Conservation (phyloP, 2,113 vertebrate genomes). For the Anolis sagrei region DNA sequence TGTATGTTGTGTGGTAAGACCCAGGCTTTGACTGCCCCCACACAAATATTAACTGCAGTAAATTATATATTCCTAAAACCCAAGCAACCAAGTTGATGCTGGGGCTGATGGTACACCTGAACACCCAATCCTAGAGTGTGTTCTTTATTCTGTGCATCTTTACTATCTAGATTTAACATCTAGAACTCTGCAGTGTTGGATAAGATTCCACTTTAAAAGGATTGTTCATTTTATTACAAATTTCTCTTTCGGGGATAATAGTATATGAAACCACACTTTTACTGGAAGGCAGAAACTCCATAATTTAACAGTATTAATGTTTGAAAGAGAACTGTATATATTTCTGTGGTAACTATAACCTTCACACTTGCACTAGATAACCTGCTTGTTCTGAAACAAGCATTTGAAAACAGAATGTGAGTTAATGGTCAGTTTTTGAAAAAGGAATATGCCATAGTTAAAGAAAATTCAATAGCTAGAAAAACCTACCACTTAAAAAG, state of each 20-base stretch:
- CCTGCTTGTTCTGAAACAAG: too few species aligned
- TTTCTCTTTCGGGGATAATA: neutral
- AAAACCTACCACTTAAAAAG: too few species aligned
- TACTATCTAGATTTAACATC: neutral
- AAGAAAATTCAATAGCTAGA: too few species aligned
- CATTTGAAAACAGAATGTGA: too few species aligned
- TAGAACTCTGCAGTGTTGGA: neutral
- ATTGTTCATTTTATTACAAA: neutral
- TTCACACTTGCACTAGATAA: too few species aligned
- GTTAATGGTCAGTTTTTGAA: too few species aligned
- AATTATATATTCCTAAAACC: neutral
- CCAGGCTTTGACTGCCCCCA: too few species aligned
- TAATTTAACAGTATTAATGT: neutral
- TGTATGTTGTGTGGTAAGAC: neutral
- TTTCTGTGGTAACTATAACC: too few species aligned
- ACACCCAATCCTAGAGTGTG: neutral
- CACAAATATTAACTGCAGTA: neutral
- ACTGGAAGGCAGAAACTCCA: neutral
- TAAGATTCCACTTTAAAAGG: neutral
- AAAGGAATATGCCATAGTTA: too few species aligned
- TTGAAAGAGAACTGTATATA: too few species aligned
- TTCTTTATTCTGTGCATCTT: neutral
- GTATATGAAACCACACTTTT: neutral
- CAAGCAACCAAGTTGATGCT: neutral
- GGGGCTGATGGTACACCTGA: neutral